A percentile compares a stretch with the other conserved stretches of the same genome.
Evolutionary conservation across 2,797 vertebrate genomes (phyloP).

Genomic region (Cephalopachus bancanus): DNA sequence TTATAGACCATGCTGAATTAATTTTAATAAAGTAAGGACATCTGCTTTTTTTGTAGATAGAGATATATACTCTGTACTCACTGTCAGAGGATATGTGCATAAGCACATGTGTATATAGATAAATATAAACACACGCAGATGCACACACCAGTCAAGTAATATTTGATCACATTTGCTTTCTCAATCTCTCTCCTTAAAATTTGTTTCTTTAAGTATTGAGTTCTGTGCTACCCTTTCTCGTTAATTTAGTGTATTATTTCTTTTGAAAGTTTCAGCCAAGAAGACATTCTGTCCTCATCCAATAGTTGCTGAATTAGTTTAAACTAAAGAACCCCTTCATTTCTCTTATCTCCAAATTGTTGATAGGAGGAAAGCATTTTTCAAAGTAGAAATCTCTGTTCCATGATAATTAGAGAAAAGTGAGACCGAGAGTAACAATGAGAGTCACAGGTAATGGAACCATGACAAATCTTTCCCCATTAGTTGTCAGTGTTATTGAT

Average conservation of each 20-base stretch:
- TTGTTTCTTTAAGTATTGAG: background rate
- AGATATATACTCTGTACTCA: background rate
- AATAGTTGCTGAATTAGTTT: background rate
- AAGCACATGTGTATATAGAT: no score
- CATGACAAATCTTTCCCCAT: background rate
- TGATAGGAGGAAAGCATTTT: background rate
- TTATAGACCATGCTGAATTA: background rate
- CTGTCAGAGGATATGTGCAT: background rate
- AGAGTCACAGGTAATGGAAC: background rate
- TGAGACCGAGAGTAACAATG: background rate
- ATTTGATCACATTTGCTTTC: background rate
- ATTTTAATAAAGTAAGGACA: background rate
- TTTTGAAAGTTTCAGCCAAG: background rate
- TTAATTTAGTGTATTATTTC: background rate
- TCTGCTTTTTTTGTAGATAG: background rate
- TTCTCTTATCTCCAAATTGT: conserved; percentile 33
- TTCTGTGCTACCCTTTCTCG: background rate
- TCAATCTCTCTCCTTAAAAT: background rate
- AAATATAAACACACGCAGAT: fast-evolving
- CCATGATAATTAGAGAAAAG: background rate
- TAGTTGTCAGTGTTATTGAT: background rate
- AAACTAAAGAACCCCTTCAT: conserved; percentile 2
- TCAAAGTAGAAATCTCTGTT: background rate
- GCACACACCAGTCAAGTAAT: background rate
- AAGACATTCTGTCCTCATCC: background rate